Conservation (phyloP, 2,113 vertebrate species). For the Antennarius striatus region DNA sequence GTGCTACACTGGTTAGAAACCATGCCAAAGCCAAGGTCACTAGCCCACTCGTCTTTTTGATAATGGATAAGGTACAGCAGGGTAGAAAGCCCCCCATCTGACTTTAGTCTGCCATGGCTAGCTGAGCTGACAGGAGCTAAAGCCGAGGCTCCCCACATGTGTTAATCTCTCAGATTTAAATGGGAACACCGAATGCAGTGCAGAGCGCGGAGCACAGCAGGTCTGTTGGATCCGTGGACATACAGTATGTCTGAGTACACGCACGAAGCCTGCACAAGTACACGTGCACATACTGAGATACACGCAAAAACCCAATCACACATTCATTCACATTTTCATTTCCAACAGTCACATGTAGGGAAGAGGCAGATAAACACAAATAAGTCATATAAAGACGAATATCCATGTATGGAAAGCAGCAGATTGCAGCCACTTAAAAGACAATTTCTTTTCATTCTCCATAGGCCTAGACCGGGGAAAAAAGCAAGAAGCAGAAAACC, state of each 20-base stretch:
- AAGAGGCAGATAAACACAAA: conserved; percentile 13
- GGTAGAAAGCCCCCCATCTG: conserved; percentile 53
- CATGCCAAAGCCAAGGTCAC: conserved; percentile 58
- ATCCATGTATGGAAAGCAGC: not conserved
- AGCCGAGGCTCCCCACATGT: conserved; percentile 75
- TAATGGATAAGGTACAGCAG: conserved; percentile 61
- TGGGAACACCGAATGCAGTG: conserved; percentile 64
- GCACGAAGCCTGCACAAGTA: conserved; percentile 26
- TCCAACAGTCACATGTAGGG: not conserved
- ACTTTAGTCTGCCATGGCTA: conserved; percentile 68
- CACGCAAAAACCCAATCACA: conserved; percentile 14
- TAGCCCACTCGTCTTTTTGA: conserved; percentile 47
- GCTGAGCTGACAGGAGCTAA: conserved; percentile 74
- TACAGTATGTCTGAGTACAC: conserved; percentile 61
- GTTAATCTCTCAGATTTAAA: conserved; percentile 79
- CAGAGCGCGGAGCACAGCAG: conserved; percentile 69
- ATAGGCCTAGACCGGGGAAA: conserved; percentile 67
- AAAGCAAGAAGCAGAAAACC: conserved; percentile 74
- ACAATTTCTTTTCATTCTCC: conserved; percentile 49
- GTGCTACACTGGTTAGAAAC: conserved; percentile 27
- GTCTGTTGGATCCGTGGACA: conserved; percentile 69
- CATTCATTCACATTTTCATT: conserved; percentile 1
- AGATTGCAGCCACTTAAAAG: conserved; percentile 31
- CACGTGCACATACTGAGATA: not conserved
- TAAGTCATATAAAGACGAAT: not conserved